A percentile compares a stretch with the other conserved stretches of the same genome.
Evolutionary conservation across 2,113 vertebrate genomes (phyloP).

Genomic region (Tragelaphus scriptus): DNA sequence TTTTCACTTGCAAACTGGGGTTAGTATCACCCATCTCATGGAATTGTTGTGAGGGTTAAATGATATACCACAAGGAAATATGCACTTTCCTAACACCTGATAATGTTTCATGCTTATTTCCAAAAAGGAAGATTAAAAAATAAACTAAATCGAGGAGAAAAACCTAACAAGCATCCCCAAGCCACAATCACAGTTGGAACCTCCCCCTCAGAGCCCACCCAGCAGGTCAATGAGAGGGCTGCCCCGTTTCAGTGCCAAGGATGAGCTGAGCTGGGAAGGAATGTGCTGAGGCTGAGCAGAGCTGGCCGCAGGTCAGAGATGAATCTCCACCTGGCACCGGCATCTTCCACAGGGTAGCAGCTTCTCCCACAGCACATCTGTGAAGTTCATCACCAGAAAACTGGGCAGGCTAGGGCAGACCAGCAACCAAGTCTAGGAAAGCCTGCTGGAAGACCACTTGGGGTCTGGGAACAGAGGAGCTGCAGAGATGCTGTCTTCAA

Average conservation of each 20-base stretch:
- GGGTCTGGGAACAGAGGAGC: not conserved
- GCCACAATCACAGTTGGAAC: not conserved
- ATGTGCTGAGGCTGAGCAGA: not conserved
- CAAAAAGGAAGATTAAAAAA: not conserved
- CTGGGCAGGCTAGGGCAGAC: not conserved
- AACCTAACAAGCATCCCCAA: not conserved
- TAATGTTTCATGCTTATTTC: not conserved
- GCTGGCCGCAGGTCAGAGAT: slow-evolving; percentile 27
- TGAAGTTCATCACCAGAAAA: not conserved
- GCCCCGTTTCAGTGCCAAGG: not conserved
- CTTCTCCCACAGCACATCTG: not conserved
- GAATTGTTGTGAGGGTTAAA: not conserved
- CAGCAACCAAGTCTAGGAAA: not conserved
- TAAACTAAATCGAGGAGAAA: not conserved
- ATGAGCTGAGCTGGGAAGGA: slow-evolving; percentile 47
- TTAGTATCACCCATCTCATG: not conserved
- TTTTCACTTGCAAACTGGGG: not conserved
- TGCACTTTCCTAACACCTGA: not conserved
- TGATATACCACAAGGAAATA: not conserved
- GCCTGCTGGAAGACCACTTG: not conserved
- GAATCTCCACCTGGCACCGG: slow-evolving; percentile 32
- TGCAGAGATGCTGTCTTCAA: not conserved
- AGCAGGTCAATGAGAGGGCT: not conserved
- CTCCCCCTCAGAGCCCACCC: not conserved
- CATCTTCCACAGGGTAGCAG: not conserved